Conservation (phyloP, 2,797 vertebrate species). For the Decapterus maruadsi region DNA sequence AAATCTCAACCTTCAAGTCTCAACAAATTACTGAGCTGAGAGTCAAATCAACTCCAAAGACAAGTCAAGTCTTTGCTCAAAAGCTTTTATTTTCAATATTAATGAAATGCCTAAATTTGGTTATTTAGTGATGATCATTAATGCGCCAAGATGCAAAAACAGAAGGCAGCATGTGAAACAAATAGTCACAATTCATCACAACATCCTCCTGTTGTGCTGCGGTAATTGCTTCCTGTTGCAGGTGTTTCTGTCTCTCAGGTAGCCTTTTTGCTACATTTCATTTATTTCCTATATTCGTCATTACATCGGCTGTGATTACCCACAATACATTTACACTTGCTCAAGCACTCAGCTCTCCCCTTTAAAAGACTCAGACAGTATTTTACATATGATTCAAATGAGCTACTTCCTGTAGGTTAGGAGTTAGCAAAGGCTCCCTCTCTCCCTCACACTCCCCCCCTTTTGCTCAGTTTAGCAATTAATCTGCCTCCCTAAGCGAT, state of each 20-base stretch:
- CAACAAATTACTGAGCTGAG: not conserved
- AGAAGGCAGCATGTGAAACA: not conserved
- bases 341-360: not conserved
- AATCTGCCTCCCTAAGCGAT: too few relatives aligned
- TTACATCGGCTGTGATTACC: not conserved
- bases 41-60: not conserved
- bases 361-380: not conserved
- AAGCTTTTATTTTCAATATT: too few relatives aligned
- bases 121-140: not conserved
- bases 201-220: not conserved
- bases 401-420: too few relatives aligned
- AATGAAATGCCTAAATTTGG: too few relatives aligned
- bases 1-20: not conserved
- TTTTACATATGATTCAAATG: too few relatives aligned
- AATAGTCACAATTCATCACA: not conserved
- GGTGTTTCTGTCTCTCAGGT: too few relatives aligned
- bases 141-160: not conserved
- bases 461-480: too few relatives aligned
- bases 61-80: too few relatives aligned
- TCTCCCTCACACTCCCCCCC: too few relatives aligned
- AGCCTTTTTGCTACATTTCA: too few relatives aligned
- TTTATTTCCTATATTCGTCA: not conserved
- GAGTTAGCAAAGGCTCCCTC: too few relatives aligned
- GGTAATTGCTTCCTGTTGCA: too few relatives aligned
- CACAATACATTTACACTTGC: not conserved